Evolutionary conservation across 2,888 invertebrate genomes (phyloP).

Genomic region (Panopea generosa): DNA sequence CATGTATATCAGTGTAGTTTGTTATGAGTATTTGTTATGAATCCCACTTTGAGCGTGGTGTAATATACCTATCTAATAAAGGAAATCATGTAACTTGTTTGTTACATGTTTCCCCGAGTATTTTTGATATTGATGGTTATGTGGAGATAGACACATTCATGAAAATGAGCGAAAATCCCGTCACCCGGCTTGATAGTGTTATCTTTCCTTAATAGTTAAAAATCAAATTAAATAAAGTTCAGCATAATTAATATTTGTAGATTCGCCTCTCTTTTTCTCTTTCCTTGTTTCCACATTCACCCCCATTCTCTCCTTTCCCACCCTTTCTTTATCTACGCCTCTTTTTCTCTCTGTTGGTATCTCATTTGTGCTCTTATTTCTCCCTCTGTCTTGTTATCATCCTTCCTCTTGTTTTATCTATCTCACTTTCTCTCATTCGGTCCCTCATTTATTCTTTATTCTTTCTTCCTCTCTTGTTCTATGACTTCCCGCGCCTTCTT

Average conservation of each 20-base stretch:
- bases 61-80: no score
- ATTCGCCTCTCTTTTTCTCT: constrained; percentile 10
- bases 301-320: constrained; percentile 4
- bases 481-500: constrained; percentile 1
- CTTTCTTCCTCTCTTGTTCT: neutral
- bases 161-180: no score
- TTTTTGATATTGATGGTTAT: no score
- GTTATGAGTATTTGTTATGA: no score
- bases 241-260: neutral
- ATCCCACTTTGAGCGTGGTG: no score
- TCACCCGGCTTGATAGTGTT: no score
- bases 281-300: constrained; percentile 1
- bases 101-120: no score
- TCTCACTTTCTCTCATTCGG: neutral
- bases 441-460: neutral
- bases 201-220: constrained; percentile 1
- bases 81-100: no score
- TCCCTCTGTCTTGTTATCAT: neutral
- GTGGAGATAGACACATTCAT: no score
- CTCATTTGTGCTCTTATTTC: neutral
- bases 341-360: constrained; percentile 9
- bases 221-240: neutral
- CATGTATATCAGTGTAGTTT: no score
- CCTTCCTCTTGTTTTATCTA: constrained; percentile 3
- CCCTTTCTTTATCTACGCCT: constrained; percentile 9